Base-by-base conservation (phyloP, 2,113 vertebrate species). In the Carassius gibelio region DNA sequence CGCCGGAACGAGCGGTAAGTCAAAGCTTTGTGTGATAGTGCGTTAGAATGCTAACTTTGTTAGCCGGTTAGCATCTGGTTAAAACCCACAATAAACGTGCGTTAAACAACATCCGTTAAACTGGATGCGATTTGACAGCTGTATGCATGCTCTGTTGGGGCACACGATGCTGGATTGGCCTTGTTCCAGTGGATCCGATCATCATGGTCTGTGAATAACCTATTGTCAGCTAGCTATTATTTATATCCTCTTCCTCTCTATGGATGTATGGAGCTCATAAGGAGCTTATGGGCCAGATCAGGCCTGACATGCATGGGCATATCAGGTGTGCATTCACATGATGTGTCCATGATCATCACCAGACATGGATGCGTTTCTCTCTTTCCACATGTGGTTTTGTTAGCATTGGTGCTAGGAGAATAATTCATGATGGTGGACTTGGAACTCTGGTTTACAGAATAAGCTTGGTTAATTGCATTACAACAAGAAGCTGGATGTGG, bases 1-100 rank as follows among this genome's bases (percentile, higher is more conserved):
- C 68, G 42, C 61, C 71, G 62, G 68, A 80, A 64, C 48, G 76
- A 83, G 84, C 59, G 90, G 90, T 90, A 87, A 90, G 90, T 90
- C 42, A 76, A 17, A 81, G 38, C 71, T 52, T 55, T 59, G 79
- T 30, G 45, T 34, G 79, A 81, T n/a, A 69, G 5, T 68, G 23
- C 57, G 45, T 30, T 68, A 30, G 59, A 77, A 77, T 50, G 57
- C 57, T 68, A 81, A 17, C 48, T 21, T 19, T 38, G 79, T 83
- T 85, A 86, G 81, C 82, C 76, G 38, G 82, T 75, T 68, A 87
- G 79, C 82, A 45, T 38, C 36, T 74, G 57, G 36, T 75, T 52
- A 19, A 45, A 62, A n/a, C 30, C 30, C 79, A 71, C 77, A 62
- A 74, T 34, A 30, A 83, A n/a, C 85, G 68, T 66, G 42, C 55